Conservation (phyloP, 2,113 vertebrate species). For the Zosterops japonicus region DNA sequence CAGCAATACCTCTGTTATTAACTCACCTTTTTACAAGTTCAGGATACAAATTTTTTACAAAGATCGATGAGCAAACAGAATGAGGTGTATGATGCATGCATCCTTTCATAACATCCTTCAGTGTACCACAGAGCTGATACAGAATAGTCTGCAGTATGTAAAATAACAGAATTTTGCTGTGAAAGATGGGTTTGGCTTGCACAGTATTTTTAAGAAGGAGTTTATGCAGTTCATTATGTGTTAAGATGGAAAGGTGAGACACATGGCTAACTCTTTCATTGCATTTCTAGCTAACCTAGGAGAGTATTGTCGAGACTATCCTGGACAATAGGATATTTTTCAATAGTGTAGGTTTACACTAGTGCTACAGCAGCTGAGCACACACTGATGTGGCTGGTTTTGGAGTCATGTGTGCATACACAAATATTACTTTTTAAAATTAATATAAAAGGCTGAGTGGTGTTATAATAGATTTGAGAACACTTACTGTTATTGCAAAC, state of each 20-base stretch:
- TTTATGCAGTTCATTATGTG: not conserved
- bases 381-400: slow-evolving; percentile 26
- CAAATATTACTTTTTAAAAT: not conserved
- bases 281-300: slow-evolving; percentile 5
- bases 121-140: not conserved
- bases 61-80: not conserved
- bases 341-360: not conserved
- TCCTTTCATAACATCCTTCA: not conserved
- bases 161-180: not conserved
- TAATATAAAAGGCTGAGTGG: not conserved
- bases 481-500: not conserved
- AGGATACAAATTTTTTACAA: not conserved
- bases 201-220: not conserved
- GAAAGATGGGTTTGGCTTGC: not conserved
- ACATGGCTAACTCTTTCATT: not conserved
- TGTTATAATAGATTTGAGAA: not conserved
- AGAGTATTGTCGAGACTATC: not conserved
- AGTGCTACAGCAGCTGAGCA: slow-evolving; percentile 54
- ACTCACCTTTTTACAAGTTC: not conserved
- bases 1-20: not conserved
- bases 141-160: not conserved
- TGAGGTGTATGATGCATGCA: not conserved
- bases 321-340: slow-evolving; percentile 26
- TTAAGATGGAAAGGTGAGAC: not conserved
- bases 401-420: not conserved